These are phyloP conservation scores for Porphyrio hochstetteri DNA, from an alignment of 2,113 vertebrate species.

Conservation along the genomic window DNA sequence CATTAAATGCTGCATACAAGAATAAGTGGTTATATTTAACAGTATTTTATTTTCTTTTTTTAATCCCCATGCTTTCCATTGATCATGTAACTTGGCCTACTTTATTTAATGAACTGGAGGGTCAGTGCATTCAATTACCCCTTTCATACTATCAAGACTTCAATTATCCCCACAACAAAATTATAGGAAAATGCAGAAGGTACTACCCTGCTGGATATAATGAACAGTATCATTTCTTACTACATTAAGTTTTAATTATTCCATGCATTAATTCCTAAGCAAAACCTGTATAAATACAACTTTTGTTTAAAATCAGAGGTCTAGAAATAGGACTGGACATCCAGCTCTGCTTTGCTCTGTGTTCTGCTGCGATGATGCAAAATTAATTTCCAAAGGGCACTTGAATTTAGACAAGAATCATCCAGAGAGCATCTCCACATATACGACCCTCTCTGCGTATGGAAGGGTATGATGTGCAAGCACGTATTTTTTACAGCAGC, in stretches of 20 bases:
- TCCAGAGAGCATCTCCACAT: neutral
- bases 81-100: constrained; percentile 84
- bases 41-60: constrained; percentile 71
- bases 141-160: constrained; percentile 88
- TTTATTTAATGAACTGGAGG: constrained; percentile 94
- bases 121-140: constrained; percentile 91
- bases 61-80: constrained; percentile 74
- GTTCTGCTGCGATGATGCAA: neutral
- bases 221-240: constrained; percentile 77
- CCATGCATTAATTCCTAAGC: constrained; percentile 67
- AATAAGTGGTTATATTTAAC: constrained; percentile 70
- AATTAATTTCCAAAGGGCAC: constrained; percentile 38
- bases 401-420: constrained; percentile 14
- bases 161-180: constrained; percentile 91
- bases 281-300: constrained; percentile 63
- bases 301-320: constrained; percentile 35
- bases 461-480: constrained; percentile 25
- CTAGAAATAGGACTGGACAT: neutral
- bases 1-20: constrained; percentile 32
- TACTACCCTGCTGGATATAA: constrained; percentile 74
- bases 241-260: constrained; percentile 84
- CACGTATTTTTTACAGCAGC: constrained; percentile 43
- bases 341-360: neutral
- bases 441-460: neutral
- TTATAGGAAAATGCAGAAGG: constrained; percentile 77